These are phyloP conservation scores for Sesia bembeciformis DNA, from an alignment of 2,888 invertebrate genomes.

Conservation along the genomic window DNA sequence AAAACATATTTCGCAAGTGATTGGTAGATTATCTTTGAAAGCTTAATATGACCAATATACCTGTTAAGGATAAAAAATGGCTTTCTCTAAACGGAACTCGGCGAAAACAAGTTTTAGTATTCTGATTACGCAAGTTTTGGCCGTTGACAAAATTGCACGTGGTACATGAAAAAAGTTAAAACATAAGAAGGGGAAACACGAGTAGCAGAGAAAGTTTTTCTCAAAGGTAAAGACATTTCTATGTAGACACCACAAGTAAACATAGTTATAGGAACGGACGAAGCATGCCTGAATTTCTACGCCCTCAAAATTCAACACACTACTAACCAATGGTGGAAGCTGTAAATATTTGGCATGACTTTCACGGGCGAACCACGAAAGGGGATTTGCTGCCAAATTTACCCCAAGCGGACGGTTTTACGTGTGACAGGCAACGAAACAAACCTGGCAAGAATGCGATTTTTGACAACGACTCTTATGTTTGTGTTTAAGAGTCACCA, in stretches of 20 bases:
- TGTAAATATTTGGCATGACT: conserved; percentile 17
- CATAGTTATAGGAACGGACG: neutral
- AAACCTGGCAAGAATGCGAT: conserved; percentile 29
- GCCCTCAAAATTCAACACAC: neutral
- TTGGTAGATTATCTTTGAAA: conserved; percentile 20
- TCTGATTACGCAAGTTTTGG: conserved; percentile 48
- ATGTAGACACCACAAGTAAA: conserved; percentile 15
- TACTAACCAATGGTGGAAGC: conserved; percentile 1
- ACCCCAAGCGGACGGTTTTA: conserved; percentile 20
- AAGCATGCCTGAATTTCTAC: neutral
- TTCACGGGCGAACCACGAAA: conserved; percentile 24
- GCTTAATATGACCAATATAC: conserved; percentile 26
- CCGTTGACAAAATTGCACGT: conserved; percentile 49
- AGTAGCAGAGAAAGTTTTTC: conserved; percentile 47
- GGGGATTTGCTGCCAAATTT: conserved; percentile 34
- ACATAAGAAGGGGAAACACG: conserved; percentile 32
- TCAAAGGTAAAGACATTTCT: conserved; percentile 27
- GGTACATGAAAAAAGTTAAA: conserved; percentile 41
- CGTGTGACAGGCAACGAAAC: conserved; percentile 26
- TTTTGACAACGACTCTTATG: conserved; percentile 17
- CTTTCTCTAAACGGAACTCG: conserved; percentile 53
- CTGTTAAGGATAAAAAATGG: conserved; percentile 30
- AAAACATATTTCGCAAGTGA: conserved; percentile 10
- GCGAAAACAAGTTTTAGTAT: conserved; percentile 46
- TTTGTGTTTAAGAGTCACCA: conserved; percentile 18